A percentile compares a stretch with the other conserved stretches of the same genome.
Conservation (phyloP, 2,888 invertebrate genomes). For the Agrotis segetum region DNA sequence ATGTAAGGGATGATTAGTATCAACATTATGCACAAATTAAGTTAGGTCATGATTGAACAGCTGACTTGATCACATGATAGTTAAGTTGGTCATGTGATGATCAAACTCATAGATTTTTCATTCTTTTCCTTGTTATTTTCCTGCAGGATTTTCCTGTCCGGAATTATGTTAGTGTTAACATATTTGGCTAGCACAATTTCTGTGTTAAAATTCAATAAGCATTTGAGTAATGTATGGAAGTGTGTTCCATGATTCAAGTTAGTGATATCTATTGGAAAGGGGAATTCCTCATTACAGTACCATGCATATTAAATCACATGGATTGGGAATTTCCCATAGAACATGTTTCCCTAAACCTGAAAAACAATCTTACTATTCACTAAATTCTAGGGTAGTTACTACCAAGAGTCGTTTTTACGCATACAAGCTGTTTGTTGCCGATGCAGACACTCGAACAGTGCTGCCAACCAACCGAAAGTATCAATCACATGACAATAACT, state of each 20-base stretch:
- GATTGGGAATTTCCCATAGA: background rate
- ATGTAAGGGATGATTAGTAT: background rate
- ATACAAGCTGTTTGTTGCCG: slow-evolving; percentile 31
- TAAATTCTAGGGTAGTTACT: slow-evolving; percentile 9
- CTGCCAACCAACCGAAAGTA: slow-evolving; percentile 77
- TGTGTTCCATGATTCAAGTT: slow-evolving; percentile 4
- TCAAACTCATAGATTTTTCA: slow-evolving; percentile 32
- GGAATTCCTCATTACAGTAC: background rate
- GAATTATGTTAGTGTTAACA: background rate
- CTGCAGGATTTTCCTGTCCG: slow-evolving; percentile 24
- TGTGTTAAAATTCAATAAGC: background rate
- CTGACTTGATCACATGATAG: slow-evolving; percentile 81
- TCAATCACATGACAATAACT: slow-evolving; percentile 79
- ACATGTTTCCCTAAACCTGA: background rate
- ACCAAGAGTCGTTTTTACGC: background rate
- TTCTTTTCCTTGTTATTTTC: slow-evolving; percentile 8
- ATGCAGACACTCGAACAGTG: slow-evolving; percentile 62
- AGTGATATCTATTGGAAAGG: slow-evolving; percentile 9
- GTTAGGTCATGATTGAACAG: slow-evolving; percentile 62
- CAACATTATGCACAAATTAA: slow-evolving; percentile 12
- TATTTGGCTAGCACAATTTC: background rate
- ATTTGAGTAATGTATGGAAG: slow-evolving; percentile 7
- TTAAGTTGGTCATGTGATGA: slow-evolving; percentile 80
- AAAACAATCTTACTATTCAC: slow-evolving; percentile 22
- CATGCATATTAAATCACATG: background rate